Base-by-base conservation (phyloP, 53 echinoderm and acorn worm species). In the Echinometra lucunter region DNA sequence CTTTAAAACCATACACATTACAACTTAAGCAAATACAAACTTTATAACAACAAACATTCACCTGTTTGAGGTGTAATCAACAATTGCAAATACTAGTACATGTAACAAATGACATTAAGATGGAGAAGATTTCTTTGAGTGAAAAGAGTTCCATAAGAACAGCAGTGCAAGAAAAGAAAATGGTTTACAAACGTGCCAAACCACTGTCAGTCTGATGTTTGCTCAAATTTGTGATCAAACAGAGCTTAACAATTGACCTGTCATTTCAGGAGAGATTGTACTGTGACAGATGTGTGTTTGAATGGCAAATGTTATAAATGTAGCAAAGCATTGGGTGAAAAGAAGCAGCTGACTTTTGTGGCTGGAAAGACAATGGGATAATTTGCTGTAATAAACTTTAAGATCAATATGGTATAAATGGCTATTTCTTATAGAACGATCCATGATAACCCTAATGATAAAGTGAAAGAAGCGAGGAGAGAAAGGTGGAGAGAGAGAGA, bases 241-340 rank as follows among this genome's bases (percentile, higher is more conserved):
- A 85, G 85, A 8, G 85, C 49, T 27, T 49, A 85, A 85, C 85
- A 85, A 85, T 85, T 27, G 85, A 85, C 85, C 85, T 85, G 85
- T 85, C 85, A 85, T 53, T 85, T 85, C n/a, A n/a, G 11, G 53
- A 53, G n/a, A 49, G 45, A 85, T 47, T 28, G 85, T 85, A n/a
- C n/a, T 49, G 47, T 85, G 85, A 85, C 49, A 85, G 85, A 85
- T 85, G 85, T 49, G n/a, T 85, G 49, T 85, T 85, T 85, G 85
- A 85, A 85, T 85, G 85, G 85, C 47, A 28, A 85, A 85, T 28
- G 27, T 47, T 85, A 40, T 16, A 85, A 85, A 85, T n/a, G 49
- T n/a, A 11, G 85, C 49, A 49, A 85, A 47, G 0, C n/a, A 19
- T n/a, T 27, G 45, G 85, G 27, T 85, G 85, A 85, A n/a, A 27